phyloP scores from a whole-genome alignment of 2,113 vertebrate genomes.

The Chloebia gouldiae region DNA sequence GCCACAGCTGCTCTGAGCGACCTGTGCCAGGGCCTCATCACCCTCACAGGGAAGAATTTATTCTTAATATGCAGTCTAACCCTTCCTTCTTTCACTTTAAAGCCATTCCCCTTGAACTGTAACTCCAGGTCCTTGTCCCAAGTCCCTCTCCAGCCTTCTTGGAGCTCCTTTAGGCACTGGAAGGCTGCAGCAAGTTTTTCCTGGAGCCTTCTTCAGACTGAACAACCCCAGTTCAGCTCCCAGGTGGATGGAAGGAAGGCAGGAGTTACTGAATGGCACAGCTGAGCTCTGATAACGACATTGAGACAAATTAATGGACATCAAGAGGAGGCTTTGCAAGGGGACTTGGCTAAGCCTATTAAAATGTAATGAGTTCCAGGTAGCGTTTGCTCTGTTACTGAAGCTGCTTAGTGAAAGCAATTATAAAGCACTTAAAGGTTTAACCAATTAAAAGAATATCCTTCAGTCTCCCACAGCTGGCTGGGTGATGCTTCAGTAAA shows the following conservation, averaged over 20 bases:
- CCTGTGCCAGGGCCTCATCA: background rate
- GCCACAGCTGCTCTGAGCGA: background rate
- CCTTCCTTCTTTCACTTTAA: background rate
- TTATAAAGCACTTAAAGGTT: conserved; percentile 23
- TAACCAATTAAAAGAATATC: conserved; percentile 8
- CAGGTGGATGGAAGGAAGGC: background rate
- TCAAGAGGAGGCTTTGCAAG: background rate
- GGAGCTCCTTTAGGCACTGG: background rate
- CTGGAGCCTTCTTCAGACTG: background rate
- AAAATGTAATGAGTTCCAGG: background rate
- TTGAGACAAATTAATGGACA: background rate
- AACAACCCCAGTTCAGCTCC: background rate
- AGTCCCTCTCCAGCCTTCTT: background rate
- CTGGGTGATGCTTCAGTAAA: background rate
- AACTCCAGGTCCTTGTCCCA: background rate
- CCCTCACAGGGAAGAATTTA: background rate
- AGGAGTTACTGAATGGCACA: background rate
- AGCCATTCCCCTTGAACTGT: background rate
- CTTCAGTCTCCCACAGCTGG: background rate
- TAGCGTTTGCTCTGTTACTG: background rate
- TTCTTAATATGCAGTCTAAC: background rate
- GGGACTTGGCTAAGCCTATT: background rate
- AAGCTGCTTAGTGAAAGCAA: conserved; percentile 29
- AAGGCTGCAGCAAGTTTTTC: too few relatives aligned
- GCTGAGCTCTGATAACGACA: background rate